Evolutionary conservation across 2,113 vertebrate genomes (phyloP), one percentile per base, ranked within the genome.

Genomic region (Saccopteryx leptura): DNA sequence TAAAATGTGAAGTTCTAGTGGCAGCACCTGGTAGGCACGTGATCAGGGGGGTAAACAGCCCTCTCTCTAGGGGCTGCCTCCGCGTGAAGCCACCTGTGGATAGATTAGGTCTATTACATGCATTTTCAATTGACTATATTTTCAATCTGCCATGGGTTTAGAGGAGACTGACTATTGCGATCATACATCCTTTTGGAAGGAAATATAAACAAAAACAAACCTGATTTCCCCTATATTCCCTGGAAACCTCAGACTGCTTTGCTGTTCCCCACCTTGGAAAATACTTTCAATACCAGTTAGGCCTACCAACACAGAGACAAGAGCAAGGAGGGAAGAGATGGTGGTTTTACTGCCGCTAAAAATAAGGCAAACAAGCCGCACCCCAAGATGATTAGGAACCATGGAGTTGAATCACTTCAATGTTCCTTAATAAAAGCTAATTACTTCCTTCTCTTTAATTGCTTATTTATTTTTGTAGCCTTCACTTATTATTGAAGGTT

Each of bases 371-470:
- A 18, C 48, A 79, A 69, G 46, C 72, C 46, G 11, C 66, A 65
- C 93, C 65, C 88, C 15, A 50, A 39, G 61, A 85, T 82, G 71
- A 92, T 21, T 52, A 9, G 79, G 56, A 94, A 79, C 15, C 50
- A 76, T 48, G 33, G 31, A 89, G 26, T 69, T 46, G 75, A 89
- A 95, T 95, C 26, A 91, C 18, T n/a, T 31, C 14, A 46, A 23
- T 75, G 10, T 68, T 68, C 33, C 74, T 50, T 93, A 95, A 96
- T 96, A 95, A 97, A 82, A 82, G 52, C 12, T 90, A 94, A 88
- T 93, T 81, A 80, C 82, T 94, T 94, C 94, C 91, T 95, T 92
- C 78, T 96, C 15, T 74, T 90, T 94, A 93, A 87, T 83, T 79
- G 58, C 81, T 56, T 88, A 78, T 92, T 96, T 86, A 65, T 75